Evolutionary conservation across 64 coral and sea anemone species (phyloP).

Genomic region (Cladopsammia gracilis): DNA sequence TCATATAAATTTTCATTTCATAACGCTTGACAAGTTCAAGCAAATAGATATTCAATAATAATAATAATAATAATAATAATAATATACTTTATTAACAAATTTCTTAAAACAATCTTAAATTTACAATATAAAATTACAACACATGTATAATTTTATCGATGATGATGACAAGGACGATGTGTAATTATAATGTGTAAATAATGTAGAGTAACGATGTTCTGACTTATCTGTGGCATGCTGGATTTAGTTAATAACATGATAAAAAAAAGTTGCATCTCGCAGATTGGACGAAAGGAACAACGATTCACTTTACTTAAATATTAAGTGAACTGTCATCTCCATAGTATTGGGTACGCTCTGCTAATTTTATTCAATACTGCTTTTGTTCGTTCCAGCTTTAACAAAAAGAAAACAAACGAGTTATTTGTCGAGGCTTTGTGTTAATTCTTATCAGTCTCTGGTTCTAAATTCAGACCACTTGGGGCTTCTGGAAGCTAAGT

Average conservation of each 20-base stretch:
- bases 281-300: not conserved
- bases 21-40: too few species aligned
- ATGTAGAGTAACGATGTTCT: too few species aligned
- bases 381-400: constrained; percentile 12
- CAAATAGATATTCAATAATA: too few species aligned
- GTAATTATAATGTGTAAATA: too few species aligned
- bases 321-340: not conserved
- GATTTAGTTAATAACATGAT: not conserved
- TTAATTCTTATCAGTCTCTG: not conserved
- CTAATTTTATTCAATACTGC: constrained; percentile 29
- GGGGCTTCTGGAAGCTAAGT: not conserved
- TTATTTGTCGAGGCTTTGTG: not conserved
- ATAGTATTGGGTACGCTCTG: constrained; percentile 19
- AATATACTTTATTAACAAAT: too few species aligned
- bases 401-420: constrained; percentile 26
- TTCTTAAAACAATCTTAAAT: too few species aligned
- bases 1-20: too few species aligned
- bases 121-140: not conserved
- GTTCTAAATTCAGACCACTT: not conserved
- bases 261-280: not conserved
- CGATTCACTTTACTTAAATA: not conserved
- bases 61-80: not conserved
- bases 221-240: not conserved
- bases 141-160: too few species aligned
- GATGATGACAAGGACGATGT: too few species aligned